Evolutionary conservation across 2,888 invertebrate species (phyloP).

Genomic region (Tineola bisselliella): DNA sequence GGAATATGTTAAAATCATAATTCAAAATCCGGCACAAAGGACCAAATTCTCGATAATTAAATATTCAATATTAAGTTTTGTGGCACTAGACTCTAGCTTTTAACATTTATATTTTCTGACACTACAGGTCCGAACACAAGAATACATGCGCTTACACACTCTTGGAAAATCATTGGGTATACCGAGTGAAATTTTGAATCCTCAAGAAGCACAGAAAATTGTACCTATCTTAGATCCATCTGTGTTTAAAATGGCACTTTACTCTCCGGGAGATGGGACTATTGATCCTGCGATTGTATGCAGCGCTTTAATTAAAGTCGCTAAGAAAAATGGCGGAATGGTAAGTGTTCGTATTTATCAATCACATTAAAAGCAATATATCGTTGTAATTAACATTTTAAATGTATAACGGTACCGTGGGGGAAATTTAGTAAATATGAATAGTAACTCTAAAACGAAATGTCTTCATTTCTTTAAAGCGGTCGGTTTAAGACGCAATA

Average conservation of each 20-base stretch:
- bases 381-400: no score
- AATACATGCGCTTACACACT: slow-evolving; percentile 83
- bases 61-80: no score
- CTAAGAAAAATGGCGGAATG: slow-evolving; percentile 75
- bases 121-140: slow-evolving; percentile 79
- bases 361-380: neutral
- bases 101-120: no score
- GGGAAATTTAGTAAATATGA: no score
- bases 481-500: no score
- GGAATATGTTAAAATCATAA: no score
- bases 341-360: slow-evolving; percentile 42
- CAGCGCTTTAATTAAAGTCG: slow-evolving; percentile 76
- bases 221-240: slow-evolving; percentile 81
- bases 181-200: slow-evolving; percentile 76
- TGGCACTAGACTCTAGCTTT: no score
- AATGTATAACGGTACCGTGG: no score
- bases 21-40: no score
- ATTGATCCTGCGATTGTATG: slow-evolving; percentile 87
- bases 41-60: no score
- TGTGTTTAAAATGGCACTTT: slow-evolving; percentile 79
- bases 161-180: slow-evolving; percentile 82
- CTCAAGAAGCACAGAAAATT: slow-evolving; percentile 77
- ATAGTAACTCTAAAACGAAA: no score
- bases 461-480: no score
- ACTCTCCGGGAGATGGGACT: slow-evolving; percentile 82